Conservation (phyloP, 2,113 vertebrate genomes). For the Peromyscus californicus region DNA sequence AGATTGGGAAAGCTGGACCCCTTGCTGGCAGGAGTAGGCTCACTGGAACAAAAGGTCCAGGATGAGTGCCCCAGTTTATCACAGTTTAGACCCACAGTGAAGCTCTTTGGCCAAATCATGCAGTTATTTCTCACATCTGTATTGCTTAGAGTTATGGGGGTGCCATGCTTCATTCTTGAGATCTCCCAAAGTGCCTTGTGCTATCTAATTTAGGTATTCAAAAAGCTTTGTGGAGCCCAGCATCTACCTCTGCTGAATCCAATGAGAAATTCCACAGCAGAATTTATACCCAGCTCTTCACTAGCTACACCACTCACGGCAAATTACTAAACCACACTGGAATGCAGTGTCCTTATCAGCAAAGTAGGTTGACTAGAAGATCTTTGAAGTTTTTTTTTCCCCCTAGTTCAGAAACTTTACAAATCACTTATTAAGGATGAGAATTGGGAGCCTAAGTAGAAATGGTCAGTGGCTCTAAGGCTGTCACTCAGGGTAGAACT, state of each 20-base stretch:
- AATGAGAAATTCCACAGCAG: constrained; percentile 12
- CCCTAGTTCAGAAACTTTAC: constrained; percentile 27
- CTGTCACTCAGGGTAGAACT: background rate
- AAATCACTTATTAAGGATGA: background rate
- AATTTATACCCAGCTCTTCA: background rate
- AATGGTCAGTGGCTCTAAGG: background rate
- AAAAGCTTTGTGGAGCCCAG: background rate
- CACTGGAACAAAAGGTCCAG: background rate
- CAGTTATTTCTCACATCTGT: background rate
- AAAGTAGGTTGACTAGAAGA: constrained; percentile 15
- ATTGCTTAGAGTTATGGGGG: background rate
- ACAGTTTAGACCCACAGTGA: background rate
- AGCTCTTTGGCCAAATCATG: background rate
- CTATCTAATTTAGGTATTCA: background rate
- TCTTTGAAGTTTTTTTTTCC: background rate
- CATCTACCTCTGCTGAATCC: background rate
- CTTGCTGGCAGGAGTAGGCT: background rate
- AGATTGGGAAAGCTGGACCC: background rate
- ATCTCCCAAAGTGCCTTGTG: background rate
- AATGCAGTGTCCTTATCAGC: constrained; percentile 42
- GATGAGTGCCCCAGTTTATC: background rate
- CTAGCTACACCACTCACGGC: background rate
- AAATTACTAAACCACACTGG: constrained; percentile 17
- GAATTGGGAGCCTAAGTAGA: background rate
- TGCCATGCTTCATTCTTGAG: background rate